Evolutionary conservation across 2,797 vertebrate genomes (phyloP).

Genomic region (Pangasius mekongensis): DNA sequence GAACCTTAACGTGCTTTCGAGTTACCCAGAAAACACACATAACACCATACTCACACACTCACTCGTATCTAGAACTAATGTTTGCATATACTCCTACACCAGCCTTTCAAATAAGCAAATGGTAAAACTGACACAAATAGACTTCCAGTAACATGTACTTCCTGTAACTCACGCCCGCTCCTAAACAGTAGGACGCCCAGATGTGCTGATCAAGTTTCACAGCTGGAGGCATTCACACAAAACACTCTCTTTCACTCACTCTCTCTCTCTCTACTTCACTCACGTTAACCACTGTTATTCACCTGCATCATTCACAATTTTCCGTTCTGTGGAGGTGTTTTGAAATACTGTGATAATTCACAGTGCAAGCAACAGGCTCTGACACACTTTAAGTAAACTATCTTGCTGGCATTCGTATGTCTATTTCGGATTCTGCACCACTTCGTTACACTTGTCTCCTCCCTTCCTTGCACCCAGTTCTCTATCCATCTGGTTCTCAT

Average conservation of each 20-base stretch:
- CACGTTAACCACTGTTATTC: not conserved
- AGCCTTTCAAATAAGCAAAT: constrained; percentile 29
- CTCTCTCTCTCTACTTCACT: not conserved
- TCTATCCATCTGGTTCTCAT: constrained; percentile 73
- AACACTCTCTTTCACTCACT: not conserved
- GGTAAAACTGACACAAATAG: constrained; percentile 61
- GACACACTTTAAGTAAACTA: not conserved
- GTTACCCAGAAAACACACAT: not conserved
- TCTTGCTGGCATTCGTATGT: not conserved
- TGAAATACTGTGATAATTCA: not conserved
- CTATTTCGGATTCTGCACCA: constrained; percentile 19
- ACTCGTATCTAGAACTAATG: constrained; percentile 20
- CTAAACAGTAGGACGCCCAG: constrained; percentile 69
- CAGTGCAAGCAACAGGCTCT: not conserved
- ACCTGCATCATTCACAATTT: not conserved
- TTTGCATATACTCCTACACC: constrained; percentile 3
- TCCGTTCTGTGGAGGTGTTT: not conserved
- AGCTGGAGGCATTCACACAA: constrained; percentile 71
- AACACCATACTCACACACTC: constrained; percentile 6
- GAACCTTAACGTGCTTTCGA: not conserved
- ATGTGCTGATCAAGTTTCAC: constrained; percentile 74
- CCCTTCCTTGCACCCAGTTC: constrained; percentile 59
- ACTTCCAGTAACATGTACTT: constrained; percentile 69
- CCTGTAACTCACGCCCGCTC: constrained; percentile 57
- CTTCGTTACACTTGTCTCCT: constrained; percentile 28